These are phyloP conservation scores for Rhinoraja longicauda DNA, from an alignment of 2,797 vertebrate genomes.

Conservation along the genomic window DNA sequence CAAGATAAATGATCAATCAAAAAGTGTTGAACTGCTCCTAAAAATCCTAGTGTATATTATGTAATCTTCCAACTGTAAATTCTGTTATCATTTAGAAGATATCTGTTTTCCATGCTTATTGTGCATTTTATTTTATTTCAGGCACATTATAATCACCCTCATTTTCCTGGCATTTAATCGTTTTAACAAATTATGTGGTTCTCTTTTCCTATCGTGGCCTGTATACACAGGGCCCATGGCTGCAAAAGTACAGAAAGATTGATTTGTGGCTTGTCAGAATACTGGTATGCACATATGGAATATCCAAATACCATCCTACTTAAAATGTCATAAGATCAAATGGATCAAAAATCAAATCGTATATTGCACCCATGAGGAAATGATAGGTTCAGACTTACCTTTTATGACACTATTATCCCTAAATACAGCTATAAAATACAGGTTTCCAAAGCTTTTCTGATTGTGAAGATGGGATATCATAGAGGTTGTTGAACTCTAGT, in stretches of 20 bases:
- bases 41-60: neutral
- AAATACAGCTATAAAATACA: neutral
- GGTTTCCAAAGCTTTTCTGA: neutral
- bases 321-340: neutral
- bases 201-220: slow-evolving; percentile 59
- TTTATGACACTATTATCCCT: neutral
- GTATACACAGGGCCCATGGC: slow-evolving; percentile 56
- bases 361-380: neutral
- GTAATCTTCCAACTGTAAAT: neutral
- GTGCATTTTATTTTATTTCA: slow-evolving; percentile 46
- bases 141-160: slow-evolving; percentile 57
- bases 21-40: neutral
- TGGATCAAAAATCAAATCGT: neutral
- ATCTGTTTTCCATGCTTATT: neutral
- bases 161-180: slow-evolving; percentile 57
- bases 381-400: neutral
- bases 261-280: slow-evolving; percentile 68
- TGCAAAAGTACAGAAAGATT: slow-evolving; percentile 54
- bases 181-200: slow-evolving; percentile 48
- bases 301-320: neutral
- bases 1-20: neutral
- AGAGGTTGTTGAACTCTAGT: neutral
- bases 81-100: neutral
- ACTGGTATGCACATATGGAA: slow-evolving; percentile 56
- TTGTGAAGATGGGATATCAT: neutral